Conservation (phyloP, 2,113 vertebrate species). For the Xiphophorus couchianus region DNA sequence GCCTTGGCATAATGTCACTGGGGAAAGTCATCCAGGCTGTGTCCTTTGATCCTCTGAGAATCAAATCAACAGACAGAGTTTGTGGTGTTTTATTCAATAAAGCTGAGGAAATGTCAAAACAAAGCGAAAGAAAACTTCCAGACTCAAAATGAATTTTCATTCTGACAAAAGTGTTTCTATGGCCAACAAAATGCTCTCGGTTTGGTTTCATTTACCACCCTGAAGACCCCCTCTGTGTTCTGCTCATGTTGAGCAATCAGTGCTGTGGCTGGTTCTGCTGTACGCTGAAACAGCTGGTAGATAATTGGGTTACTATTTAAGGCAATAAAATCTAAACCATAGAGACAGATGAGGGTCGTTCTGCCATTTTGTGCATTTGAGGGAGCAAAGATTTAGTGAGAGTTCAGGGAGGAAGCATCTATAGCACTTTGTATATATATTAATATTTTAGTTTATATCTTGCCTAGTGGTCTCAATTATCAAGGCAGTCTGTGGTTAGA, state of each 20-base stretch:
- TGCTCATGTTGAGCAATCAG: slow-evolving; percentile 17
- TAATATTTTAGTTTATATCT: slow-evolving; percentile 2
- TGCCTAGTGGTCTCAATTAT: background rate
- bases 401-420: background rate
- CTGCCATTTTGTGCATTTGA: slow-evolving; percentile 8
- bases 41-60: slow-evolving; percentile 53
- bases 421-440: background rate
- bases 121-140: slow-evolving; percentile 30
- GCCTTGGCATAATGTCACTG: slow-evolving; percentile 59
- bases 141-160: slow-evolving; percentile 23
- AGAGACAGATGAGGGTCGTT: slow-evolving; percentile 16
- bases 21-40: slow-evolving; percentile 44
- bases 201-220: slow-evolving; percentile 19
- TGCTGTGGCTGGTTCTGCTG: slow-evolving; percentile 14
- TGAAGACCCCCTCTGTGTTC: background rate
- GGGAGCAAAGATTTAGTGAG: background rate
- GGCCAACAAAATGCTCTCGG: slow-evolving; percentile 4
- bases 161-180: background rate
- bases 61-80: slow-evolving; percentile 44
- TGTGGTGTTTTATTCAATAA: slow-evolving; percentile 43
- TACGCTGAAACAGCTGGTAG: slow-evolving; percentile 18
- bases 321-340: slow-evolving; percentile 22
- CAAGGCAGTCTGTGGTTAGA: background rate
- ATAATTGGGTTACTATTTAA: slow-evolving; percentile 32
- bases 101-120: slow-evolving; percentile 37